These are phyloP conservation scores for Augochlora pura DNA, from an alignment of 1,140 invertebrate species.

Conservation along the genomic window DNA sequence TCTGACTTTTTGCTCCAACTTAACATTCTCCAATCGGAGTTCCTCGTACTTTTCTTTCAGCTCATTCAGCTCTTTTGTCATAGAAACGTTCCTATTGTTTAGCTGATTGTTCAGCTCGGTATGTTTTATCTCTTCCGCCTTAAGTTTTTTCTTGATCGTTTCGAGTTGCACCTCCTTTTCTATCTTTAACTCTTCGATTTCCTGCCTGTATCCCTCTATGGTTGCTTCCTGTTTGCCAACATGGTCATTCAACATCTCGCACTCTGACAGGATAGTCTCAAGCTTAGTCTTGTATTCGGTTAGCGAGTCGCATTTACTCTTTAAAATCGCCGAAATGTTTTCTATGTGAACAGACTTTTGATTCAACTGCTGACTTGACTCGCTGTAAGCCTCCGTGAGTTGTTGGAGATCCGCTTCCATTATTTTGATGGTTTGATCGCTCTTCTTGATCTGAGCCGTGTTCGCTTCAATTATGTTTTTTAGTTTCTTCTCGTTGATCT, in stretches of 20 bases:
- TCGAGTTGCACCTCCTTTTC: slow-evolving; percentile 53
- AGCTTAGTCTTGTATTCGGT: slow-evolving; percentile 73
- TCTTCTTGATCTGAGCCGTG: slow-evolving; percentile 57
- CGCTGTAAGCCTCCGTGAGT: slow-evolving; percentile 55
- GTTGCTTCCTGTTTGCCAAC: slow-evolving; percentile 50
- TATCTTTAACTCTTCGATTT: slow-evolving; percentile 62
- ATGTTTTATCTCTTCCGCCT: slow-evolving; percentile 58
- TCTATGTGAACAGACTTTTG: slow-evolving; percentile 60
- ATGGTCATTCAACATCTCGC: slow-evolving; percentile 68
- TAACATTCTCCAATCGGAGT: slow-evolving; percentile 46
- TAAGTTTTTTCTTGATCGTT: slow-evolving; percentile 61
- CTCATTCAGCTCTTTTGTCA: slow-evolving; percentile 51
- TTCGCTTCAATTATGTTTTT: slow-evolving; percentile 67
- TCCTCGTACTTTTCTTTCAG: slow-evolving; percentile 53
- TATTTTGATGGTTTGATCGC: slow-evolving; percentile 44
- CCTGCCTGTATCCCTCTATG: slow-evolving; percentile 68
- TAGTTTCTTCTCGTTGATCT: slow-evolving; percentile 64
- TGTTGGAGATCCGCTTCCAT: slow-evolving; percentile 57
- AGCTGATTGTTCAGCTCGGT: slow-evolving; percentile 64
- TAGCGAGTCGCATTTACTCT: slow-evolving; percentile 71
- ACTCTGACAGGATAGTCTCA: slow-evolving; percentile 69
- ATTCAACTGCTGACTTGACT: slow-evolving; percentile 55
- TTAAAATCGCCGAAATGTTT: slow-evolving; percentile 67
- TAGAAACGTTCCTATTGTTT: slow-evolving; percentile 59
- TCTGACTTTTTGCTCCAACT: slow-evolving; percentile 65